Conservation (phyloP, 1,140 invertebrate species). For the Phenacoccus solenopsis region DNA sequence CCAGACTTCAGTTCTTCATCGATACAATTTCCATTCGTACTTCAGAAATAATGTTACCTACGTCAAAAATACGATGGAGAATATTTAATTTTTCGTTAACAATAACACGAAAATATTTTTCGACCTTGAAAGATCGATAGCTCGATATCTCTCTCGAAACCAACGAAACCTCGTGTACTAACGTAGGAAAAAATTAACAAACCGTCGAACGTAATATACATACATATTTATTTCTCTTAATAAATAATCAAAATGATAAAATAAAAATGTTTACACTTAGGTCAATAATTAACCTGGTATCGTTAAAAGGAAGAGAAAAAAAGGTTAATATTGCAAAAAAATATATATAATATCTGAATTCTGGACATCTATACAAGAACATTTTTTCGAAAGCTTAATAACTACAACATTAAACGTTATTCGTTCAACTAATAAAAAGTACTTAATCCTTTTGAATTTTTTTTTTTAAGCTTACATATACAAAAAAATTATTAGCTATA, state of each 20-base stretch:
- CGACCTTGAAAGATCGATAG: no score
- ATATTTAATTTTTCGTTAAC: no score
- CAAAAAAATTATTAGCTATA: conserved; percentile 15
- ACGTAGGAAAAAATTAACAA: conserved; percentile 7
- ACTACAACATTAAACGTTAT: conserved; percentile 12
- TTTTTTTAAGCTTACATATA: conserved; percentile 11
- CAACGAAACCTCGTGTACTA: no score
- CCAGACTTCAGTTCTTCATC: no score
- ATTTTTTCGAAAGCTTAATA: conserved; percentile 2
- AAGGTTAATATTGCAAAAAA: conserved; percentile 15
- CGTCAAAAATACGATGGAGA: no score
- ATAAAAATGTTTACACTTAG: conserved; percentile 1
- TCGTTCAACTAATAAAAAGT: conserved; percentile 13
- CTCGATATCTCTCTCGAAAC: no score
- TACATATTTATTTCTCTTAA: conserved; percentile 17
- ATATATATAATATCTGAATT: not conserved
- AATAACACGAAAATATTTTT: no score
- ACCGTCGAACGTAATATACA: not conserved
- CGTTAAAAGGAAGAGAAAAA: not conserved
- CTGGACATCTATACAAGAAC: conserved; percentile 4
- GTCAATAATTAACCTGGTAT: conserved; percentile 10
- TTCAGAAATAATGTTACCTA: no score
- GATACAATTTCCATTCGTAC: no score
- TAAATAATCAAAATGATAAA: conserved; percentile 17
- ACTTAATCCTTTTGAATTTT: not conserved